Evolutionary conservation across 2,113 vertebrate species (phyloP).

Genomic region (Callithrix jacchus): DNA sequence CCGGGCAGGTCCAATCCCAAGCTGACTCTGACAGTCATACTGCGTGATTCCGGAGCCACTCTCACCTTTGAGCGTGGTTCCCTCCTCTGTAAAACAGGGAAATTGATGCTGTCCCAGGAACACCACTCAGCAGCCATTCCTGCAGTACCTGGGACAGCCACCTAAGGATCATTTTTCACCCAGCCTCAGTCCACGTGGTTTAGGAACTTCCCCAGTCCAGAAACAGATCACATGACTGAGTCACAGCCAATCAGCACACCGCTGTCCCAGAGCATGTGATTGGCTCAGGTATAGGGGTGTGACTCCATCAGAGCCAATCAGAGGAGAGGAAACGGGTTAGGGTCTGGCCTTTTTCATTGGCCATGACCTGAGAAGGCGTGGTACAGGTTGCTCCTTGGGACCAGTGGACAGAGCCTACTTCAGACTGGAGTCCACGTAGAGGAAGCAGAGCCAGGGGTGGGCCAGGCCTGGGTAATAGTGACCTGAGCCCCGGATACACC

Average conservation of each 20-base stretch:
- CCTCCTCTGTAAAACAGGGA: neutral
- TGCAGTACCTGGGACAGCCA: neutral
- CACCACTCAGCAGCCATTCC: neutral
- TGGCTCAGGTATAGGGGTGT: neutral
- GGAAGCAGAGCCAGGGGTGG: neutral
- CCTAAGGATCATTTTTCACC: neutral
- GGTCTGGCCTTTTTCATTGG: neutral
- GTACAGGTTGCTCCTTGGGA: too few species aligned
- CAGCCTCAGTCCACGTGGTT: neutral
- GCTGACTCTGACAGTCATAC: neutral
- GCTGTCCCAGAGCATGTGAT: fast-evolving
- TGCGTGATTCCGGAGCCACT: fast-evolving
- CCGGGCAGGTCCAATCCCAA: fast-evolving
- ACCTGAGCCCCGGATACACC: too few species aligned
- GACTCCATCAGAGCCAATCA: neutral
- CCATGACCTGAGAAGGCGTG: neutral
- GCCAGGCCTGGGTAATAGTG: neutral
- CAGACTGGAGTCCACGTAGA: neutral
- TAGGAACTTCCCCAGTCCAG: neutral
- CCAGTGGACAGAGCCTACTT: neutral
- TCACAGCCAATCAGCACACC: neutral
- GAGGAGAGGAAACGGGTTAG: neutral
- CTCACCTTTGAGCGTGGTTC: too few species aligned
- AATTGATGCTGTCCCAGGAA: too few species aligned
- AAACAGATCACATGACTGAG: neutral